Conservation (phyloP, 1,140 invertebrate genomes). For the Temnothorax curvispinosus region DNA sequence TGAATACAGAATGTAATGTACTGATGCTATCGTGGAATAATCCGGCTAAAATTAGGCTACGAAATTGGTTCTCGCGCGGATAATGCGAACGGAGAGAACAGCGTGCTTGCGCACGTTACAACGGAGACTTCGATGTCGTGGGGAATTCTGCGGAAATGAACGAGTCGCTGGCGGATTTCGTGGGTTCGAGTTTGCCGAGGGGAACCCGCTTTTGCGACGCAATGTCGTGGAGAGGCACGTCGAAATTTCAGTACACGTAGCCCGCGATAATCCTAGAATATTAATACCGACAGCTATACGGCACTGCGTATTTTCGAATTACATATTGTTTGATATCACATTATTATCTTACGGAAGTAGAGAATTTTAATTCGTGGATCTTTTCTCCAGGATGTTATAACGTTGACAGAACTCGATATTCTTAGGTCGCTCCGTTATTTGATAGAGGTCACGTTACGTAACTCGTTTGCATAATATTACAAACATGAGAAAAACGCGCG, state of each 20-base stretch:
- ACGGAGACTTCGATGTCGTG: conserved; percentile 48
- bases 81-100: conserved; percentile 62
- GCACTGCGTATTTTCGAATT: conserved; percentile 47
- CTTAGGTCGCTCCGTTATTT: background rate
- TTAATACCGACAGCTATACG: conserved; percentile 41
- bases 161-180: conserved; percentile 55
- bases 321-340: conserved; percentile 32
- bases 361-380: conserved; percentile 25
- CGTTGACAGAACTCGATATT: background rate
- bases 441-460: background rate
- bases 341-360: background rate
- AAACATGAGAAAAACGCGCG: background rate
- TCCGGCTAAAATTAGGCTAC: conserved; percentile 78
- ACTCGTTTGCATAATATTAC: conserved; percentile 5
- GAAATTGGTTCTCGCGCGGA: conserved; percentile 75
- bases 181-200: conserved; percentile 53
- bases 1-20: background rate
- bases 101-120: conserved; percentile 48
- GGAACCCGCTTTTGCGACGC: conserved; percentile 54
- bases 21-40: conserved; percentile 71
- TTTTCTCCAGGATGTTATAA: conserved; percentile 27
- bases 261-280: conserved; percentile 44
- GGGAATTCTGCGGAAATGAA: conserved; percentile 56
- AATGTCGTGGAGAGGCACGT: conserved; percentile 59
- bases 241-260: conserved; percentile 62